A percentile compares a stretch with the other conserved stretches of the same genome.
These are phyloP conservation scores for Ceratosolen fusciceps DNA, from an alignment of 1,140 invertebrate genomes.

Conservation along the genomic window DNA sequence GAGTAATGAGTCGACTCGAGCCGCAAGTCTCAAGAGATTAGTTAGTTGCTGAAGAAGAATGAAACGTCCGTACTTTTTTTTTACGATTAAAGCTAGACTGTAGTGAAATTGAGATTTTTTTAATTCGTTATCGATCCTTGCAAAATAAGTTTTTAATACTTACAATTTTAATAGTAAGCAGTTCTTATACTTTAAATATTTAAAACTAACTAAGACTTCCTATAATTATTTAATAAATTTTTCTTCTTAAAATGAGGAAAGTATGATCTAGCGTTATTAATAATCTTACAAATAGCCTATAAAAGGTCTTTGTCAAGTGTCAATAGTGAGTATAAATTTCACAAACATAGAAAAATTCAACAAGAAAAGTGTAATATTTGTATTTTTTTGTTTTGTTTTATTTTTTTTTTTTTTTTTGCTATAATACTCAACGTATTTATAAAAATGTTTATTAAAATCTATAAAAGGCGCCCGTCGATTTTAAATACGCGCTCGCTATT, in stretches of 20 bases:
- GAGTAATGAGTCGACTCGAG: too few species aligned
- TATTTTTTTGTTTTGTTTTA: too few species aligned
- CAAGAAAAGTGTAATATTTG: conserved; percentile 8
- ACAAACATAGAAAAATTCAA: neutral
- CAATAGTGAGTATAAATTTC: neutral
- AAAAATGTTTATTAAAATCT: conserved; percentile 21
- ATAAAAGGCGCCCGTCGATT: neutral
- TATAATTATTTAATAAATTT: neutral
- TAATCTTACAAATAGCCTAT: neutral
- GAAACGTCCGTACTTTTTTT: neutral
- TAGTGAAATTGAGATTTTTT: conserved; percentile 18
- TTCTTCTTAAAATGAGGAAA: neutral
- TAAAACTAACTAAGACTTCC: neutral
- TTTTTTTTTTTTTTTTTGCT: too few species aligned
- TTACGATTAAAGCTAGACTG: neutral
- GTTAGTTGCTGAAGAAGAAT: neutral
- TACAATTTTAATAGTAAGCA: neutral
- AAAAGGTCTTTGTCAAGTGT: neutral
- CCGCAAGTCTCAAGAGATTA: too few species aligned
- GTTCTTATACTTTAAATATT: neutral
- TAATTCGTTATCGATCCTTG: neutral
- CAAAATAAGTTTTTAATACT: neutral
- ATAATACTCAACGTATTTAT: conserved; percentile 15
- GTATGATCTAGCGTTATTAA: neutral
- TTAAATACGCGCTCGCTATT: neutral